Percentiles rank a stretch among this genome's conserved stretches.
phyloP scores from a whole-genome alignment of 1,140 invertebrate species.

The Apis laboriosa region DNA sequence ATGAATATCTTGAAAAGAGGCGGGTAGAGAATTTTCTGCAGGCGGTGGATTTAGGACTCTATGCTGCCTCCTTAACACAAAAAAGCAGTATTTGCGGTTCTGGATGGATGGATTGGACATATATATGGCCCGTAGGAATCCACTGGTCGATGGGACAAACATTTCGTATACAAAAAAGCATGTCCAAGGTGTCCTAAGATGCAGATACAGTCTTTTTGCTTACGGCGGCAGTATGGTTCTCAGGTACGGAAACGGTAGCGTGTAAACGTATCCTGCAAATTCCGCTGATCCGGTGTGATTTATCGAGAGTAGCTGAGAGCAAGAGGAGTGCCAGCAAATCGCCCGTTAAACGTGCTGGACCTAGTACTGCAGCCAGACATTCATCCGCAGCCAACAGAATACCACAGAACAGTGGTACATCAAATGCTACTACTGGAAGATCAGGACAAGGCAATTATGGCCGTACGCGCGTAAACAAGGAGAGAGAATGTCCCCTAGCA shows the following conservation, averaged over 20 bases:
- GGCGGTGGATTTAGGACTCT: slow-evolving; percentile 52
- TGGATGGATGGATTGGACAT: slow-evolving; percentile 60
- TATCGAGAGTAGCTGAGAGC: slow-evolving; percentile 69
- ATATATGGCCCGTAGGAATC: slow-evolving; percentile 44
- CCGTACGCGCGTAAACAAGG: slow-evolving; percentile 81
- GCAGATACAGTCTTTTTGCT: slow-evolving; percentile 65
- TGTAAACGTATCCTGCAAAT: slow-evolving; percentile 61
- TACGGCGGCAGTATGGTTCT: slow-evolving; percentile 64
- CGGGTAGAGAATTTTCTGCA: slow-evolving; percentile 42
- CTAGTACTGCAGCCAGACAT: slow-evolving; percentile 67
- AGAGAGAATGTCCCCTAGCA: slow-evolving; percentile 91
- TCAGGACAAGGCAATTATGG: slow-evolving; percentile 70
- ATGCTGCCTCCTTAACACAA: slow-evolving; percentile 65
- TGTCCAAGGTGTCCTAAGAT: slow-evolving; percentile 61
- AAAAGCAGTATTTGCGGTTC: slow-evolving; percentile 67
- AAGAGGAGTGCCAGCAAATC: slow-evolving; percentile 83
- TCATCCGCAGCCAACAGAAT: slow-evolving; percentile 64
- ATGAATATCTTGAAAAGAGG: slow-evolving; percentile 34
- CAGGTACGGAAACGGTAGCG: slow-evolving; percentile 60
- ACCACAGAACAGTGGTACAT: slow-evolving; percentile 66
- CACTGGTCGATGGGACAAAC: slow-evolving; percentile 47
- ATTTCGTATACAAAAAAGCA: slow-evolving; percentile 52
- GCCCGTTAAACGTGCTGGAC: slow-evolving; percentile 83
- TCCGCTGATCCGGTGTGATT: slow-evolving; percentile 61
- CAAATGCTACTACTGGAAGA: slow-evolving; percentile 54